Evolutionary conservation across 1,140 invertebrate species (phyloP), one percentile per base, ranked within the genome.

Genomic region (Lasioglossum baleicum): DNA sequence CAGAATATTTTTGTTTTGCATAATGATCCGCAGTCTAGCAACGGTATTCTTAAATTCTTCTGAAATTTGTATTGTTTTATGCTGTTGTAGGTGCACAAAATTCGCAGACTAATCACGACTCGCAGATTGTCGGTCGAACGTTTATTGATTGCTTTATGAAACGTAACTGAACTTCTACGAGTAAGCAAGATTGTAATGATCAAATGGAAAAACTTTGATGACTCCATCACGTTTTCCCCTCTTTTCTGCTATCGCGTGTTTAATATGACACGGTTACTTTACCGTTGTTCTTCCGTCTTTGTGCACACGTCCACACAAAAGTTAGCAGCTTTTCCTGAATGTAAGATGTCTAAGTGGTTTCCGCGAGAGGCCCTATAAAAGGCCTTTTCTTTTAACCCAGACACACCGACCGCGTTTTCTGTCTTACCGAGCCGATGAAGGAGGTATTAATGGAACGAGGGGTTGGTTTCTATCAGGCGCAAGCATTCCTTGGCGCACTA

Each of bases 401-500:
- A 48, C n/a, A 35, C 42, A n/a, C 67, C 58, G 44, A 17, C 26
- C 26, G n/a, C 17, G 51, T 44, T 48, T 77, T 66, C 42, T 60
- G 69, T 31, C 35, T 65, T n/a, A 13, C 42, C 7, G n/a, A 11
- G 74, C 53, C 61, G 61, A 60, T 66, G 44, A 84, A 81, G 68
- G 53, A 35, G 35, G 53, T 61, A 42, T 79, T 79, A 79, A 79
- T 79, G 60, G 67, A 69, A 77, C 73, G 74, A 40, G 10, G 40
- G 51, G 44, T 44, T 77, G 64, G 22, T 58, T 70, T 58, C 40
- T 56, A 48, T 81, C 81, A 82, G 81, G 70, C 67, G 63, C 75
- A 85, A 84, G 63, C 76, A 79, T 79, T 73, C 48, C 40, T 63
- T 60, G 71, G 26, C 15, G 61, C 71, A 51, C 26, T 69, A 70